Evolutionary conservation across 2,888 invertebrate species (phyloP), one percentile per base, ranked within the genome.

Genomic region (Cheilosia pagana): DNA sequence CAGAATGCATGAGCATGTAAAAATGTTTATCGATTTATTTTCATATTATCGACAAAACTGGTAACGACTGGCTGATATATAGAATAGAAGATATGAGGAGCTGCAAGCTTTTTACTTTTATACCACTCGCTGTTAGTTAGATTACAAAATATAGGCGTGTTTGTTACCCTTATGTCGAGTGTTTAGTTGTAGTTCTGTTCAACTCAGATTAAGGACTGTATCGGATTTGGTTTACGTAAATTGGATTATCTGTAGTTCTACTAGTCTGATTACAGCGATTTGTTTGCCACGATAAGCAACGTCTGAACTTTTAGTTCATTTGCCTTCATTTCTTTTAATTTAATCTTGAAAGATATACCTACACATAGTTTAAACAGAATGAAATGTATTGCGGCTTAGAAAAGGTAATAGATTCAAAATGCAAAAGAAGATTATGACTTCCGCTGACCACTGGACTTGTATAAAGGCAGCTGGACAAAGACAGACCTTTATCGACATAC

Each of bases 1-100:
- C 50, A 41, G 57, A 59, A 21, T 28, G 57, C 59, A 45, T 48
- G 45, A 25, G 21, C 14, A 59, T 62, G 72, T 35, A 52, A 43
- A 52, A 31, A 52, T 6, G 31, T 53, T 59, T 60, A 8, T 19
- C 10, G 10, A 16, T 19, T 14, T 21, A 14, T 12, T 21, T 23
- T 12, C 1, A 19, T 21, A 16, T 21, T 7, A 48, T 48, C n/a
- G 8, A 48, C 12, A 48, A 48, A 21, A 48, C 21, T 19, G 6
- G 7, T n/a, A 43, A 2, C n/a, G n/a, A n/a, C 39, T 41, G 3
- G 2, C n/a, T 43, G 4, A n/a, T 1, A n/a, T n/a, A n/a, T n/a
- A 14, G 1, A 41, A 19, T 43, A 1, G 7, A 16, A 16, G 7
- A 7, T 16, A 16, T 19, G 8, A 2, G 43, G n/a, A 41, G 14